These are phyloP conservation scores for Metallyticus violacea DNA, from an alignment of 2,888 invertebrate species.

Conservation along the genomic window DNA sequence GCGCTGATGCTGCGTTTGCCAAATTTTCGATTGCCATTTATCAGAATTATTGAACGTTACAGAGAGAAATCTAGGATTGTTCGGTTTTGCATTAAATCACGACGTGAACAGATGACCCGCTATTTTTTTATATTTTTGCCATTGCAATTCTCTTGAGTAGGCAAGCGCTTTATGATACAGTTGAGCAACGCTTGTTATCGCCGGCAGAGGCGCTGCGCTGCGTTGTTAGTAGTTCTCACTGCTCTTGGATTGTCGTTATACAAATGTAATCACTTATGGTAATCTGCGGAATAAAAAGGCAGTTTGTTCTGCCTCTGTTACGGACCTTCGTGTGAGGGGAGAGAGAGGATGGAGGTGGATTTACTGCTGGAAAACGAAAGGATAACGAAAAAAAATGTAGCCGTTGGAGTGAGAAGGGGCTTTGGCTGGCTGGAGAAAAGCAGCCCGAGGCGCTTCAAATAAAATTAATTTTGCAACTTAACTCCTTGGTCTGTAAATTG, in stretches of 20 bases:
- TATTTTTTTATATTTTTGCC: not conserved
- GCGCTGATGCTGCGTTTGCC: not conserved
- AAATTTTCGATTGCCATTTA: not conserved
- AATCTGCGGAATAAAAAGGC: not conserved
- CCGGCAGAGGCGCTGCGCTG: not conserved
- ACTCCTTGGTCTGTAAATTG: not conserved
- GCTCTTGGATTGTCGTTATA: not conserved
- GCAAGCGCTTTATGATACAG: not conserved
- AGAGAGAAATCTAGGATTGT: not conserved
- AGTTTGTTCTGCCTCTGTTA: too few relatives aligned
- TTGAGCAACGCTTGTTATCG: not conserved
- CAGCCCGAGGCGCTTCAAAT: not conserved
- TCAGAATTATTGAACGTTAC: not conserved
- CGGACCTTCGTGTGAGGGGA: too few relatives aligned
- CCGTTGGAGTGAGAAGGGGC: too few relatives aligned
- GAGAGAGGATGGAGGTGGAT: not conserved
- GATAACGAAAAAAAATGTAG: not conserved
- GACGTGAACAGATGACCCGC: not conserved
- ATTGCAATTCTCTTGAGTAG: too few relatives aligned
- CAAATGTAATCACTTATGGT: slow-evolving; percentile 1
- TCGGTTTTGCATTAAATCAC: not conserved
- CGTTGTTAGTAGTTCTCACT: too few relatives aligned
- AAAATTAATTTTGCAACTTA: not conserved
- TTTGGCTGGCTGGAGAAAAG: not conserved
- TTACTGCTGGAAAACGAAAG: not conserved